Base-by-base conservation (phyloP, 1,140 invertebrate genomes). In the Sycophila sp. region DNA sequence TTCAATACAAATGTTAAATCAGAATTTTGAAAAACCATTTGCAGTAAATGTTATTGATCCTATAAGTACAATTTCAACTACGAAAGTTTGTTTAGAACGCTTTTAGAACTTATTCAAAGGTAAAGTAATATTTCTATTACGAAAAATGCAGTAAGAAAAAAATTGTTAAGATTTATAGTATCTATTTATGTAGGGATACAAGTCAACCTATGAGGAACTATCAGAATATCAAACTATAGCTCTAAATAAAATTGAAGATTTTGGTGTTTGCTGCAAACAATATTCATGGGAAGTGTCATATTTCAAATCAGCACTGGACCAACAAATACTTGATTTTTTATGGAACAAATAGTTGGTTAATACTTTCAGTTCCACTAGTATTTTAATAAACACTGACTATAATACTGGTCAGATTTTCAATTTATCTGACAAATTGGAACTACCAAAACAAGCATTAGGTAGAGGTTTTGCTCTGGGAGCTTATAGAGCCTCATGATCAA, bases 321-420 rank as follows among this genome's bases (percentile, higher is more conserved):
- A 94, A 71, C 91, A 94, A 76, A 87, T 99, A 30, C 86, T 99
- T 4, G 97, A 99, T 86, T 98, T 96, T 0, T 87, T 99, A 30
- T 99, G 98, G 98, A 99, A 99, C 83, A 98, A 99, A 81, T 99
- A 99, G 81, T 99, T 98, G 98, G 97, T 99, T 1, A 99, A 98
- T 79, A 99, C 98, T 0, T 86, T 99, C 1, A 98, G 96, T 78
- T 98, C 96, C 11, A 98, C 96, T 1, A 97, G 94, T 83, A 87
- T 99, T 30, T 87, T 98, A n/a, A 98, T 96, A 73, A 98, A 99
- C 87, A 95, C 96, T 15, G 96, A 98, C 73, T 99, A 98, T 80
- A 97, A 96, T 4, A 98, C 97, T 15, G 95, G 95, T 36, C 96
- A 98, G 86, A 97, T 98, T 74, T 96, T 95, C 87, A 97, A 99